A percentile compares a stretch with the other conserved stretches of the same genome.
Conservation (phyloP, 2,797 vertebrate genomes). For the Eulemur rubriventer region DNA sequence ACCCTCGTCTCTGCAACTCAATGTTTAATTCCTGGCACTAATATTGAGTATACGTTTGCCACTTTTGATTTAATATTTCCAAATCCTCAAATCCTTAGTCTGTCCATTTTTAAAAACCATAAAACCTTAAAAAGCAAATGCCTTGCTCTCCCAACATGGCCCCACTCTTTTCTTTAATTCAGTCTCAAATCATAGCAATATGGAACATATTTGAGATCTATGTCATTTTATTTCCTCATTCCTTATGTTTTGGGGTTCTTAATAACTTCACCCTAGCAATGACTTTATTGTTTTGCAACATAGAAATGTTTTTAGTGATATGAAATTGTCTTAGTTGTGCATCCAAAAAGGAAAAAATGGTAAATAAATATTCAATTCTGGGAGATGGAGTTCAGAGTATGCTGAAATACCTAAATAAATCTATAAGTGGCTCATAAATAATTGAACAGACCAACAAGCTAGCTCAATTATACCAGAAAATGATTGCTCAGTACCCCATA, state of each 20-base stretch:
- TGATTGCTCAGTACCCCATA: conserved; percentile 43
- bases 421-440: conserved; percentile 71
- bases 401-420: conserved; percentile 70
- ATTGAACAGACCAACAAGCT: conserved; percentile 54
- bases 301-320: conserved; percentile 37
- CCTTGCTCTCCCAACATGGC: background rate
- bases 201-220: background rate
- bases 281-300: conserved; percentile 34
- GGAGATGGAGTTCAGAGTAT: conserved; percentile 37
- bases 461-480: conserved; percentile 68
- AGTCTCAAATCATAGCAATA: background rate
- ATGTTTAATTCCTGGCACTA: background rate
- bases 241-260: background rate
- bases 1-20: background rate
- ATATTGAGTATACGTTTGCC: background rate
- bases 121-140: background rate
- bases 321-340: conserved; percentile 53
- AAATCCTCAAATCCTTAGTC: background rate
- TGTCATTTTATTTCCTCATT: background rate
- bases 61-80: background rate
- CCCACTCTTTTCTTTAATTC: background rate
- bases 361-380: background rate
- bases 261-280: background rate
- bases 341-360: background rate
- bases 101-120: background rate